These are phyloP conservation scores for Acipenser ruthenus DNA, from an alignment of 2,797 vertebrate species.

Conservation along the genomic window DNA sequence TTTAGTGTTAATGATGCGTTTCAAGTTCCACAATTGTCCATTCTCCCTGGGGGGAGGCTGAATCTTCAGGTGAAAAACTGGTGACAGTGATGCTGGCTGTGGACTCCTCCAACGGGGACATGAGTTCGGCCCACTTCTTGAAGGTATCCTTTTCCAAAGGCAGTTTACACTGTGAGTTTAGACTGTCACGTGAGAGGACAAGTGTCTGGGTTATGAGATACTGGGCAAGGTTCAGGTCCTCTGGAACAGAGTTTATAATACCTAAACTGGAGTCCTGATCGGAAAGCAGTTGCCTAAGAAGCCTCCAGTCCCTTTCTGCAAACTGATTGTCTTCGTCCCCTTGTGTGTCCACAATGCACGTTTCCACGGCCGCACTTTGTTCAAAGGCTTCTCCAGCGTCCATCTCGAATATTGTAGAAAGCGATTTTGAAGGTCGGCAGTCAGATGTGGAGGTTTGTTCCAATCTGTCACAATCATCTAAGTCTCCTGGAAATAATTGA, in stretches of 20 bases:
- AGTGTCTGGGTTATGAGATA: slow-evolving; percentile 97
- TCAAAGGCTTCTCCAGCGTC: slow-evolving; percentile 83
- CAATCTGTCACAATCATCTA: slow-evolving; percentile 95
- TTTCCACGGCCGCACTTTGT: slow-evolving; percentile 72
- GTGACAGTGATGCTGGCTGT: slow-evolving; percentile 89
- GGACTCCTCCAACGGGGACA: slow-evolving; percentile 86
- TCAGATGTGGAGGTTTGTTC: slow-evolving; percentile 93
- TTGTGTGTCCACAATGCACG: slow-evolving; percentile 43
- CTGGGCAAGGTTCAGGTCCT: slow-evolving; percentile 95
- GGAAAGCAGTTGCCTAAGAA: slow-evolving; percentile 84
- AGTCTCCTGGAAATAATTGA: slow-evolving; percentile 99
- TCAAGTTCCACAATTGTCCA: slow-evolving; percentile 98
- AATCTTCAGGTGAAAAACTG: slow-evolving; percentile 93
- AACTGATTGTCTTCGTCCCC: slow-evolving; percentile 65
- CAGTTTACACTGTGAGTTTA: slow-evolving; percentile 71
- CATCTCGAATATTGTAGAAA: slow-evolving; percentile 96
- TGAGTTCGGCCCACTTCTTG: slow-evolving; percentile 89
- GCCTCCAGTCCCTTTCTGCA: slow-evolving; percentile 88
- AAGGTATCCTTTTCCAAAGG: slow-evolving; percentile 75
- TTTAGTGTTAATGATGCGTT: slow-evolving; percentile 81
- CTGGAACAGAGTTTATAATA: slow-evolving; percentile 86
- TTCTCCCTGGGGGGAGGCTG: slow-evolving; percentile 90
- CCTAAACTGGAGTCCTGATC: slow-evolving; percentile 85
- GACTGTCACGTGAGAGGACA: slow-evolving; percentile 81
- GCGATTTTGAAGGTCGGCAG: slow-evolving; percentile 85